Conservation (phyloP, 1,140 invertebrate species). For the Monochamus saltuarius region DNA sequence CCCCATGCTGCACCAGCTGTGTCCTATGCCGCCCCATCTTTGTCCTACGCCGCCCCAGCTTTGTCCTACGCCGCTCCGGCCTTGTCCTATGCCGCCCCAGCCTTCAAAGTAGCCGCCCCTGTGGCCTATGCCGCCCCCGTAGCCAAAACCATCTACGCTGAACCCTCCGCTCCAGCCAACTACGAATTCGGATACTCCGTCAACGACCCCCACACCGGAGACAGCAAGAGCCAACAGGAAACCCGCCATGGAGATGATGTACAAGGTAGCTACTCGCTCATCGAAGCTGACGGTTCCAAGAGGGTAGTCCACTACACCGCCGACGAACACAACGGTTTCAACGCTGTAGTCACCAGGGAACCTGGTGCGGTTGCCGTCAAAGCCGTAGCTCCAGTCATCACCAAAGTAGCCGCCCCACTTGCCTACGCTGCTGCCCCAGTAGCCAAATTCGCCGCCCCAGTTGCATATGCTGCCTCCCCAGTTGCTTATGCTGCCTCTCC, state of each 20-base stretch:
- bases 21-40: slow-evolving; percentile 3
- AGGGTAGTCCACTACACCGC: slow-evolving; percentile 57
- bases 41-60: slow-evolving; percentile 26
- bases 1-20: slow-evolving; percentile 11
- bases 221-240: slow-evolving; percentile 37
- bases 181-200: slow-evolving; percentile 35
- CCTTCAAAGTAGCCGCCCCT: slow-evolving; percentile 32
- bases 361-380: slow-evolving; percentile 7
- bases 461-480: slow-evolving; percentile 6
- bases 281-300: slow-evolving; percentile 57
- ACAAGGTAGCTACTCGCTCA: slow-evolving; percentile 43
- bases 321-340: slow-evolving; percentile 52
- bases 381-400: background rate
- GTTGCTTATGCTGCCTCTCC: background rate
- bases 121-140: slow-evolving; percentile 13
- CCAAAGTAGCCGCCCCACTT: too few species aligned
- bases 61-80: slow-evolving; percentile 23
- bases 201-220: slow-evolving; percentile 56
- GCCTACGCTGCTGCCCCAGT: slow-evolving; percentile 8
- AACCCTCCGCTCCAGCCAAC: background rate
- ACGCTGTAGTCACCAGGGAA: slow-evolving; percentile 24
- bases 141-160: slow-evolving; percentile 10
- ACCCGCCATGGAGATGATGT: slow-evolving; percentile 31
- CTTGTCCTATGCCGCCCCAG: background rate
- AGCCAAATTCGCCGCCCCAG: background rate